Evolutionary conservation across 2,888 invertebrate species (phyloP), one percentile per base, ranked within the genome.

Genomic region (Dexiosoma caninum): DNA sequence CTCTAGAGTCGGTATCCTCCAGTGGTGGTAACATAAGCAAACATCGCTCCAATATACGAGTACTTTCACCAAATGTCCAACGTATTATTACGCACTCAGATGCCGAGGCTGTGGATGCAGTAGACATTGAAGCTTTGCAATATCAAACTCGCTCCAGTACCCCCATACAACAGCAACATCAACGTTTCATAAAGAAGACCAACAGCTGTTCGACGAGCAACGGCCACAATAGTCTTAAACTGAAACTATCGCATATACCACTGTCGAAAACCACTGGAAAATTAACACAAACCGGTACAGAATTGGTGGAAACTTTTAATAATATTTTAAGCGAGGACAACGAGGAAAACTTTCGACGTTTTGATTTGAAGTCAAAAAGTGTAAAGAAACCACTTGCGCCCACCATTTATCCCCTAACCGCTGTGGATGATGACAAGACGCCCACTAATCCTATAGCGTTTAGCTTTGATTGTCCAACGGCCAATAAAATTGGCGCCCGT

Each of bases 61-160:
- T 88, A 37, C 84, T 90, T 9, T 92, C 92, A 55, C 90, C 91
- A n/a, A 91, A 91, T 85, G 92, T 92, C 42, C 92, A 92, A 82
- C 91, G 92, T 81, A 91, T 92, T 85, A 89, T 92, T 78, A 91
- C 91, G 27, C 92, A 92, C 83, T 89, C 92, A 9, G 91, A 92
- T 55, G 88, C 90, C 6, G 88, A 84, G 84, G 88, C 85, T 23
- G 89, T 88, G 51, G 86, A 87, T 46, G 86, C 87, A 0, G 84
- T 88, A 30, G 87, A 88, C 78, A 86, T 87, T 53, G 87, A 88
- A 49, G 88, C 88, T 51, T 82, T 89, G 72, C 86, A 87, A 66
- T 85, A 86, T 10, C 85, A 84, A n/a, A 83, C 84, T 10, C 84
- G 79, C 42, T 79, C 75, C 40, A 71, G 77, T 23, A 87, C 85